Conservation (phyloP, 1,140 invertebrate species). For the Drosophila oshimai region DNA sequence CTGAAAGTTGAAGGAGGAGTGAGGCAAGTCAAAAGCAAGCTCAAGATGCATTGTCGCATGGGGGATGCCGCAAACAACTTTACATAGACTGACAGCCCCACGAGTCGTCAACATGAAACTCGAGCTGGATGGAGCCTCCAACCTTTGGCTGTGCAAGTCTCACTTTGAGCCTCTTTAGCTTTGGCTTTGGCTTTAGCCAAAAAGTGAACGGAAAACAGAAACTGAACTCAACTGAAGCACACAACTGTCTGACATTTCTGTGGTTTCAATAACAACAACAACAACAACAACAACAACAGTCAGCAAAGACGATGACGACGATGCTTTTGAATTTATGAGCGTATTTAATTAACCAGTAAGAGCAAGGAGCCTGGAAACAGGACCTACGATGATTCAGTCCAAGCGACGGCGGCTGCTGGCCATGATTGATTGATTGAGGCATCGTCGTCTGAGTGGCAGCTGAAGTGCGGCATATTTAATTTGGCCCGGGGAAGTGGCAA, state of each 20-base stretch:
- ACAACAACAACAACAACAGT: not conserved
- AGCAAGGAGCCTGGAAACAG: constrained; percentile 14
- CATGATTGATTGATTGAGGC: constrained; percentile 77
- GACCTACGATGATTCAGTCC: not conserved
- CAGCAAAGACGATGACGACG: not conserved
- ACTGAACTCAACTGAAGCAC: constrained; percentile 1
- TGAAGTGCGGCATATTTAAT: constrained; percentile 73
- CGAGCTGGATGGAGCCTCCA: not conserved
- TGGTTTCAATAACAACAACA: constrained; percentile 12
- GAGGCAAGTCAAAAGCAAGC: not conserved
- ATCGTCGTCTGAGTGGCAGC: constrained; percentile 65
- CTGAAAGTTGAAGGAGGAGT: not conserved
- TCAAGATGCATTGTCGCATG: constrained; percentile 11
- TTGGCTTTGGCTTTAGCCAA: not conserved
- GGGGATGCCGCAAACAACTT: no score
- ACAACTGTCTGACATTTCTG: constrained; percentile 10
- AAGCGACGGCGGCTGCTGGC: constrained; percentile 44
- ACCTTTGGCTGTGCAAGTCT: no score
- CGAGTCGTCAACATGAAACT: not conserved
- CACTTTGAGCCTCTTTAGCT: no score
- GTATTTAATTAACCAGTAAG: constrained; percentile 67
- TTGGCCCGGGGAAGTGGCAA: constrained; percentile 17
- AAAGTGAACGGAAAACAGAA: not conserved
- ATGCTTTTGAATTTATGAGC: constrained; percentile 75
- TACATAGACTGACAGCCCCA: no score